Base-by-base conservation (phyloP, 2,888 invertebrate species). In the Eilema caniola region DNA sequence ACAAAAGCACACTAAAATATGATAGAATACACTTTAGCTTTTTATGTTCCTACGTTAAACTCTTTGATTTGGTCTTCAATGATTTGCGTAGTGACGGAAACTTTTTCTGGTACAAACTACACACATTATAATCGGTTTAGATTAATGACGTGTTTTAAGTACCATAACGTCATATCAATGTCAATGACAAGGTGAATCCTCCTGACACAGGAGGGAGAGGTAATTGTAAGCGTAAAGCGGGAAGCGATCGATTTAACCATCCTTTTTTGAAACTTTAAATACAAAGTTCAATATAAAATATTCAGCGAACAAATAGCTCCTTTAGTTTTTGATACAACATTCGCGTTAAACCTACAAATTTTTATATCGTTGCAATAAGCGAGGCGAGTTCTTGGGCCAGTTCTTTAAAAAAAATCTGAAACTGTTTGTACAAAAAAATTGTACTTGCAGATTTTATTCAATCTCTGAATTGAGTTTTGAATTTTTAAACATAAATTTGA, bases 181-280 rank as follows among this genome's bases (percentile, higher is more conserved):
- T 4, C 24, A 62, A 33, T 41, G 41, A 63, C 25, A 63, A 47
- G 16, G 20, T 63, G 25, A 20, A 24, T 37, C 1, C 16, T 62
- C 4, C 47, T n/a, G n/a, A n/a, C 53, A 37, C 24, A 2, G 41
- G 41, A 62, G 41, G 62, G 41, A 25, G 41, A 41, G 41, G 20
- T 25, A 20, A 62, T 25, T 25, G 37, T 20, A 20, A 41, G 10
- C 10, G 16, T 47, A 20, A n/a, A 64, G 53, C 14, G 53, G 64
- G 64, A 53, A 64, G 28, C 28, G 28, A 62, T 25, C 41, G 24
- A 62, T 62, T 62, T 24, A 62, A 41, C 7, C 62, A 41, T 16
- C 37, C 10, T 24, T 24, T 2, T 16, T 16, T 12, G 2, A 41
- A 7, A 62, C 37, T 20, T 53, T n/a, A 41, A 24, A 16, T 14